Evolutionary conservation across 2,888 invertebrate genomes (phyloP), one percentile per base, ranked within the genome.

Genomic region (Rapana venosa): DNA sequence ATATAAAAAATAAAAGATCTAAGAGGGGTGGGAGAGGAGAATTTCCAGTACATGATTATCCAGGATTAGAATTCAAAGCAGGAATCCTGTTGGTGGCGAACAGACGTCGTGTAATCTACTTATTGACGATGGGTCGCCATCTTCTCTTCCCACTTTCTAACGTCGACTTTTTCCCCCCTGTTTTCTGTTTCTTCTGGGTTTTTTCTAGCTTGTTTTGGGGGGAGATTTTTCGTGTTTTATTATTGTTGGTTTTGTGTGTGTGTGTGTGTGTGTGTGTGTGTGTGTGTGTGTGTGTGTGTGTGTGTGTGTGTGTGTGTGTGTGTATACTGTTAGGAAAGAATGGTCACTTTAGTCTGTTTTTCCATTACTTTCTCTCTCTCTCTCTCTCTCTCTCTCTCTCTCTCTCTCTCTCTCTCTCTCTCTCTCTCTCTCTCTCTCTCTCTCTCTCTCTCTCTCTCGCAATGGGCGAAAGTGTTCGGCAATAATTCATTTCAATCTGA

Each of bases 351-450:
- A 11, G 15, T 32, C 6, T 6, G 15, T 74, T 6, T 74, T 26
- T 74, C 15, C 22, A 6, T 74, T 6, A 32, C 32, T 77, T 11
- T 77, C 77, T 77, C 32, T 77, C 77, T 77, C 77, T 32, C 11
- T 32, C 77, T 77, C 77, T 77, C 30, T 77, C 77, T 30, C 77
- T 79, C 26, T 61, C 61, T 87, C 35, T 87, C 66, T 66, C 66
- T 87, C 87, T 87, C 66, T 66, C 66, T 87, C 87, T 87, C 66
- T 66, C 66, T 66, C 66, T 87, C 61, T 61, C 66, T 87, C 66
- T 70, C 66, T 66, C 66, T 87, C 87, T 87, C 61, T 61, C 66
- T 87, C 87, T 87, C 35, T 66, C 66, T 87, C 87, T 66, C 30
- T 13, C 22, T 20, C n/a, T n/a, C n/a, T n/a, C 32, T 32, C 32